Evolutionary conservation across 2,888 invertebrate species (phyloP).

Genomic region (Perithous albicinctus): DNA sequence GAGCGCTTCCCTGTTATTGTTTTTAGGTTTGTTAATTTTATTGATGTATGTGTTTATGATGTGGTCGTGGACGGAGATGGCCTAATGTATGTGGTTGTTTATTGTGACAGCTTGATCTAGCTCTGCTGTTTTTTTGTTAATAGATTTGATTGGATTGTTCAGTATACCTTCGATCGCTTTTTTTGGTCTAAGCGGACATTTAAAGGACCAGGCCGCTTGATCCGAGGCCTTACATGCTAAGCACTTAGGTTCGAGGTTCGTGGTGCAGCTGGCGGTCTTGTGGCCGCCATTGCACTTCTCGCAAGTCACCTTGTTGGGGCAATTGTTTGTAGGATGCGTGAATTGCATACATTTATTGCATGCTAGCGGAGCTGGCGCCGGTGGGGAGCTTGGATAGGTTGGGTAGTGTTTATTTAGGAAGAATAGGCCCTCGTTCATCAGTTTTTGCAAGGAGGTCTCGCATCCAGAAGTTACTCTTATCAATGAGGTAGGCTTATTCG

Average conservation of each 20-base stretch:
- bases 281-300: constrained; percentile 12
- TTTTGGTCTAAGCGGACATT: constrained; percentile 13
- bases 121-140: constrained; percentile 21
- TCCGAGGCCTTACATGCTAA: constrained; percentile 14
- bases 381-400: constrained; percentile 36
- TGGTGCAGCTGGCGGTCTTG: background rate
- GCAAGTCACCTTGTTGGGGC: background rate
- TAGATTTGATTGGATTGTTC: constrained; percentile 4
- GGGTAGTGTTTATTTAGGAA: constrained; percentile 41
- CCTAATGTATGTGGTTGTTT: constrained; percentile 2
- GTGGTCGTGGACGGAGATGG: too few relatives aligned
- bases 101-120: background rate
- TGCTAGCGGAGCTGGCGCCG: background rate
- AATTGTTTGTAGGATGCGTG: constrained; percentile 3
- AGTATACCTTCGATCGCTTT: background rate
- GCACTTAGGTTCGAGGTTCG: constrained; percentile 15
- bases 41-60: too few relatives aligned
- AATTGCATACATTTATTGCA: background rate
- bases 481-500: constrained; percentile 46
- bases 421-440: too few relatives aligned
- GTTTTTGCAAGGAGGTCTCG: too few relatives aligned
- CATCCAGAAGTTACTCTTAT: constrained; percentile 23
- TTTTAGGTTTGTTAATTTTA: constrained; percentile 20
- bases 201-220: constrained; percentile 13
- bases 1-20: background rate